Conservation (phyloP, 2,888 invertebrate genomes). For the Caenorhabditis virilis region DNA sequence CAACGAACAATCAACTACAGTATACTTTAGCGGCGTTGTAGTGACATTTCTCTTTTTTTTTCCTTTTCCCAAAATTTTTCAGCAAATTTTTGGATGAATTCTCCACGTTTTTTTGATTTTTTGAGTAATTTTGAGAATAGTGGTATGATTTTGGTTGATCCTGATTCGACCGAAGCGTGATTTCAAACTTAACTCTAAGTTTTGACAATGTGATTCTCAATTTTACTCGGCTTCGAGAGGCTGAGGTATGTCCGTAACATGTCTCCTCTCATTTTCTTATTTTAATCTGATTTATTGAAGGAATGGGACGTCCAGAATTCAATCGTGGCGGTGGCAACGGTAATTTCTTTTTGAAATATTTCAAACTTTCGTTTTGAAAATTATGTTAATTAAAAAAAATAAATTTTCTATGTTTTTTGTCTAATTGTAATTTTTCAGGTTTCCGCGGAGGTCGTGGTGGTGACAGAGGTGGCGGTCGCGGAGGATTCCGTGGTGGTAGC, state of each 20-base stretch:
- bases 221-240: conserved; percentile 36
- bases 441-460: conserved; percentile 46
- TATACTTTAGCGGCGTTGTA: conserved; percentile 5
- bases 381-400: too few species aligned
- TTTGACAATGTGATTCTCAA: conserved; percentile 33
- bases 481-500: conserved; percentile 68
- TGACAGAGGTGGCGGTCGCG: conserved; percentile 60
- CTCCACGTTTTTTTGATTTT: conserved; percentile 10
- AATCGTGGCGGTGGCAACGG: conserved; percentile 58
- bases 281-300: conserved; percentile 25
- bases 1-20: conserved; percentile 15
- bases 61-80: conserved; percentile 28
- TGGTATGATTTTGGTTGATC: conserved; percentile 34
- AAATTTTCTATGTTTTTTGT: too few species aligned
- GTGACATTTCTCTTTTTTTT: conserved; percentile 9
- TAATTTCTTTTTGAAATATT: conserved; percentile 28
- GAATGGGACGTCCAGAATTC: conserved; percentile 62
- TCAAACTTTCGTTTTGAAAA: too few species aligned
- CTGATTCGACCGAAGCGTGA: conserved; percentile 26
- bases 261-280: conserved; percentile 5
- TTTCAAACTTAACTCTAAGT: conserved; percentile 40
- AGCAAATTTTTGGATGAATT: conserved; percentile 8
- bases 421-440: conserved; percentile 19
- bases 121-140: conserved; percentile 45
- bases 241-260: conserved; percentile 35